A percentile compares a stretch with the other conserved stretches of the same genome.
Evolutionary conservation across 2,888 invertebrate genomes (phyloP).

Genomic region (Ptychoptera contaminata): DNA sequence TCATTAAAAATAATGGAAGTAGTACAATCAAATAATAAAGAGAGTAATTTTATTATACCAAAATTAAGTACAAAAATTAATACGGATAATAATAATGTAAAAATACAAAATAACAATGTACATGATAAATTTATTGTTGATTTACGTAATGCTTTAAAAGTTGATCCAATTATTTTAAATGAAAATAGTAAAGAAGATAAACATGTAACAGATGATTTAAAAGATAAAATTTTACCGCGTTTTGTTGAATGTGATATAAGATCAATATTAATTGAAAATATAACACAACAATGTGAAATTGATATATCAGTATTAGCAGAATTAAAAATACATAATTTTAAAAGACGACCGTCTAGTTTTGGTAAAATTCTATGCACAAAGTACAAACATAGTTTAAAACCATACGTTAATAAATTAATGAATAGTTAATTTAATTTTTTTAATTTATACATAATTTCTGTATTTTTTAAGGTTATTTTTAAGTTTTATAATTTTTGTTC

Average conservation of each 20-base stretch:
- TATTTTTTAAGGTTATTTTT: not conserved
- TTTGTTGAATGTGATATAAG: conserved; percentile 25
- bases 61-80: conserved; percentile 6
- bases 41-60: conserved; percentile 6
- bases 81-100: no score
- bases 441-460: not conserved
- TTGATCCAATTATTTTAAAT: conserved; percentile 14
- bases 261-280: conserved; percentile 5
- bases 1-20: not conserved
- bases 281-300: conserved; percentile 17
- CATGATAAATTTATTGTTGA: conserved; percentile 24
- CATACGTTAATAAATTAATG: conserved; percentile 12
- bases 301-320: conserved; percentile 13
- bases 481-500: not conserved
- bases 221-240: conserved; percentile 21
- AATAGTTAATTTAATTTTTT: not conserved
- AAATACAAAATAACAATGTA: not conserved
- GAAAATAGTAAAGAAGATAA: conserved; percentile 1
- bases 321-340: not conserved
- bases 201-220: conserved; percentile 5
- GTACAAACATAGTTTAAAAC: conserved; percentile 15
- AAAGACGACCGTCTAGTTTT: conserved; percentile 26
- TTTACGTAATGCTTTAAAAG: conserved; percentile 28
- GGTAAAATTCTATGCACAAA: conserved; percentile 34
- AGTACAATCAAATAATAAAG: conserved; percentile 1